These are phyloP conservation scores for Periophthalmus magnuspinnatus DNA, from an alignment of 2,797 vertebrate genomes.

Conservation along the genomic window DNA sequence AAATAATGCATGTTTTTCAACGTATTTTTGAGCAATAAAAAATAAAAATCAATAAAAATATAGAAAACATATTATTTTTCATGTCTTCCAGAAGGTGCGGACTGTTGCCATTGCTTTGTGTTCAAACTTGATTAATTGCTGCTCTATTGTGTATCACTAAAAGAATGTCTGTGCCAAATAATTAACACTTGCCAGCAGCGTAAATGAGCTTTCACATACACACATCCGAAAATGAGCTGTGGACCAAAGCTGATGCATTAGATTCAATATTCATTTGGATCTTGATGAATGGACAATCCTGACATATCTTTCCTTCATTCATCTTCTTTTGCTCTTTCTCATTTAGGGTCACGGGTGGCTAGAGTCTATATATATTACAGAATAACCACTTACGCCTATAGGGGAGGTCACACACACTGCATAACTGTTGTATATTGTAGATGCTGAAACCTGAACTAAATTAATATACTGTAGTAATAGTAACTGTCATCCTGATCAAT, in stretches of 20 bases:
- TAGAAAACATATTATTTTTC: too few relatives aligned
- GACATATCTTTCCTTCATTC: background rate
- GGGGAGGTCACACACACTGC: too few relatives aligned
- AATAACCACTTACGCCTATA: background rate
- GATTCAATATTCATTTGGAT: background rate
- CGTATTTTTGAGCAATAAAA: too few relatives aligned
- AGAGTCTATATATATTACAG: background rate
- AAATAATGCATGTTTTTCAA: too few relatives aligned
- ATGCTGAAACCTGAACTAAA: too few relatives aligned
- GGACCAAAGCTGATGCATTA: background rate
- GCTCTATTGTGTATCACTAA: background rate
- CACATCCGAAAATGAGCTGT: background rate
- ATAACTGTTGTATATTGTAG: too few relatives aligned
- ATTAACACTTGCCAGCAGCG: background rate
- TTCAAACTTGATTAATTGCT: constrained; percentile 3
- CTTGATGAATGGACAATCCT: background rate
- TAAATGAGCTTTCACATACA: background rate
- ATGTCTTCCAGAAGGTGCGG: background rate
- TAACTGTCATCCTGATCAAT: too few relatives aligned
- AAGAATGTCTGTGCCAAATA: background rate
- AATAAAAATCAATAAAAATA: too few relatives aligned
- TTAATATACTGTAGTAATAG: too few relatives aligned
- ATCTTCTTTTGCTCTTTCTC: constrained; percentile 5
- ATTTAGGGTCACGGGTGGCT: background rate
- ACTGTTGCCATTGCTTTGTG: background rate